Conservation (phyloP, 2,113 vertebrate species). For the Campylomormyrus numenius region DNA sequence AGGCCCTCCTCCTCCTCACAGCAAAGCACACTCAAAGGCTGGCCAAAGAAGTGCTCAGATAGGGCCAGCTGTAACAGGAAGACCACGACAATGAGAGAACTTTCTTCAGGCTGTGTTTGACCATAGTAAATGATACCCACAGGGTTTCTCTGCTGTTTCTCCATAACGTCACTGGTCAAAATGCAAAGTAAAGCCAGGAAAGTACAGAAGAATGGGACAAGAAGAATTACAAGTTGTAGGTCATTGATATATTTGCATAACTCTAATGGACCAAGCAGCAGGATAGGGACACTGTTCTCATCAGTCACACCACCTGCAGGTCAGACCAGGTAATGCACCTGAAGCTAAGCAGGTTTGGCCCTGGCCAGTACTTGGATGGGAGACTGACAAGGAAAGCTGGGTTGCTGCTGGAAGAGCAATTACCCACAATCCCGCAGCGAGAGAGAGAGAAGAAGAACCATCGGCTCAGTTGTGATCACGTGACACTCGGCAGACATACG, state of each 20-base stretch:
- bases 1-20: constrained; percentile 64
- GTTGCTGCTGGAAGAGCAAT: no score
- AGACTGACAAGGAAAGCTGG: no score
- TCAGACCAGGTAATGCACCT: no score
- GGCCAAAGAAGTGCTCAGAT: constrained; percentile 82
- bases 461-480: no score
- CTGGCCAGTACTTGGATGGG: no score
- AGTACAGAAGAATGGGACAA: neutral
- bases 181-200: neutral
- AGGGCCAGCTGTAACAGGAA: constrained; percentile 71
- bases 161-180: neutral
- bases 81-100: neutral
- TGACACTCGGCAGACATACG: no score
- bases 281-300: neutral
- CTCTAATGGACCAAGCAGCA: neutral
- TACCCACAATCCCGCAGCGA: no score
- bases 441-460: no score
- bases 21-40: constrained; percentile 86
- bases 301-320: no score
- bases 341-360: no score
- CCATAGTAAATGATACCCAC: neutral
- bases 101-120: neutral
- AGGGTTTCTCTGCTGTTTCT: neutral
- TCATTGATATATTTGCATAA: neutral
- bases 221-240: neutral